Base-by-base conservation (phyloP, 2,113 vertebrate genomes). In the Aspiorhynchus laticeps region DNA sequence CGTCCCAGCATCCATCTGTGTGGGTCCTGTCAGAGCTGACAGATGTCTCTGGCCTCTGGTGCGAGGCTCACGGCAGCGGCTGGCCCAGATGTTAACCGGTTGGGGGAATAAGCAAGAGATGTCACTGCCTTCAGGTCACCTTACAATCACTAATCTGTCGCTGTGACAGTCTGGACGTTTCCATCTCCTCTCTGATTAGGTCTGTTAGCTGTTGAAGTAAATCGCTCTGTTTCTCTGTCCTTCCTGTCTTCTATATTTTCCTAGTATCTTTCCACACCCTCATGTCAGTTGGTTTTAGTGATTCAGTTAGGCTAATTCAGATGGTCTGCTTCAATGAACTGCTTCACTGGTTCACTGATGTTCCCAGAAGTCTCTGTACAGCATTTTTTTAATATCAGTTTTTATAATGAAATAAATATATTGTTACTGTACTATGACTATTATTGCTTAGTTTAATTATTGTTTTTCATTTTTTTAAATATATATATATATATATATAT, bases 51-150 rank as follows among this genome's bases (percentile, higher is more conserved):
- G 78, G 77, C 83, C 83, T 43, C 53, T 36, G 59, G 74, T 71
- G 56, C n/a, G 51, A 56, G 31, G 48, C 80, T 86, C 75, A 26
- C 75, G 36, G 80, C 69, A 77, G 31, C 5, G 31, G 24, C 67
- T 65, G 51, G 48, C 53, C 80, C 85, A 85, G 86, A 90, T 91
- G 83, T 88, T 87, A 85, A 83, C 53, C 63, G 86, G 65, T 80
- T 56, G 14, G 43, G 53, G 80, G 56, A 86, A 48, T 77, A 51
- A 82, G 19, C 28, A 46, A 28, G 85, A 74, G 74, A 85, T 65
- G 43, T n/a, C 75, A 41, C n/a, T 36, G 38, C 83, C 86, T 85
- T 75, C 21, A 87, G 86, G 86, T 59, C 63, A 53, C 31, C 48
- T 87, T 28, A 59, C 81, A 74, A 31, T 87, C 31, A 59, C 85